Conservation (phyloP, 2,888 invertebrate genomes). For the Gryllus longicercus region DNA sequence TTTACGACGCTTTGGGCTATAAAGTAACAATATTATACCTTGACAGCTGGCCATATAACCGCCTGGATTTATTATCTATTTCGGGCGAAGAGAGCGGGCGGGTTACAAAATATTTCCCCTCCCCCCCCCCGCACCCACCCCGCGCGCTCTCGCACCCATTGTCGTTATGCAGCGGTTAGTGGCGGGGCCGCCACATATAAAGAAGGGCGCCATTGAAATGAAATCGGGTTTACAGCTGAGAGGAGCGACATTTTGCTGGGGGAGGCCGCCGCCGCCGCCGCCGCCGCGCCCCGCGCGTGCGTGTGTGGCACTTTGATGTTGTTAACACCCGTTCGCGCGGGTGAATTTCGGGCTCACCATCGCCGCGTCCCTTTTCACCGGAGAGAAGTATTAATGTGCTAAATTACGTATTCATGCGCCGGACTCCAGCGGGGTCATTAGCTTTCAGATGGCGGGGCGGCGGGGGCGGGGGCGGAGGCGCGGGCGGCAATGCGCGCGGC, state of each 20-base stretch:
- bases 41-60: constrained; percentile 8
- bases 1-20: not conserved
- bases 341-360: not conserved
- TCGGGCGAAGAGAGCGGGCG: not conserved
- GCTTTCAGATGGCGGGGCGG: not conserved
- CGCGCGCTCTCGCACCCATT: not conserved
- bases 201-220: constrained; percentile 9
- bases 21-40: constrained; percentile 17
- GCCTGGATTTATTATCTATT: constrained; percentile 11
- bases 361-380: not conserved
- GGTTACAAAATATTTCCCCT: not conserved
- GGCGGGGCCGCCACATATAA: not conserved
- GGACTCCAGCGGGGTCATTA: not conserved
- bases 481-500: no score
- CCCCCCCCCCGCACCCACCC: not conserved
- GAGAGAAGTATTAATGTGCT: not conserved
- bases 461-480: no score
- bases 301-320: not conserved
- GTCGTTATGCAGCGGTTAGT: constrained; percentile 17
- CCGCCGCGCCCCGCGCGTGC: not conserved
- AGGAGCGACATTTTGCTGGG: not conserved
- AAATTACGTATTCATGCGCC: not conserved
- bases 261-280: not conserved
- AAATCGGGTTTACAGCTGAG: constrained; percentile 10
- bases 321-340: not conserved